Evolutionary conservation across 2,888 invertebrate species (phyloP), one percentile per base, ranked within the genome.

Genomic region (Brachyptera risi): DNA sequence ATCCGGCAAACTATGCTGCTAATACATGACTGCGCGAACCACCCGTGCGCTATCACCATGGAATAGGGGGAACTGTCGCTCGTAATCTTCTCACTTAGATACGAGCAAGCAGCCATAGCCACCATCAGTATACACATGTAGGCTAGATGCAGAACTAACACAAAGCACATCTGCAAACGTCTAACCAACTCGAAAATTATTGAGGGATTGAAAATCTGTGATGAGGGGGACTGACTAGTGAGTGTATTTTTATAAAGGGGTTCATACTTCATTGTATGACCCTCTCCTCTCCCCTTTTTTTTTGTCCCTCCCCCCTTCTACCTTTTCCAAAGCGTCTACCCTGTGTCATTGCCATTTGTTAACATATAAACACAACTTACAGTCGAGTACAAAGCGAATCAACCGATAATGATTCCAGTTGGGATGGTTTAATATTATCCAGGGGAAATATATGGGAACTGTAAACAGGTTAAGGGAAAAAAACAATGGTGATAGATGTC

Each of bases 141-240:
- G 31, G 31, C 31, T 31, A 11, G 57, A 23, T 42, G 24, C 23
- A 26, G 27, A n/a, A n/a, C 42, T 42, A 40, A 51, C 60, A 60
- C 56, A 56, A 60, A 60, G 60, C 40, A 42, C 40, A 56, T 56
- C 60, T 60, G 60, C 60, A 60, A 60, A 60, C 60, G 60, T 49
- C 60, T 60, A 60, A 60, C 60, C 60, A 60, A 60, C 56, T 60
- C 56, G 60, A 60, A 60, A 60, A 60, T 60, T 54, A 54, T 54
- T 60, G 60, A 60, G 60, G 60, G 56, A 56, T 60, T 56, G 37
- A 60, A 60, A n/a, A n/a, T n/a, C n/a, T 56, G 56, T 44, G 59
- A 51, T 40, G 49, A n/a, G 56, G 42, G 56, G 40, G 49, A 49
- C 17, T 49, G 42, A 56, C 17, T 42, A n/a, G n/a, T n/a, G 35